A percentile compares a stretch with the other conserved stretches of the same genome.
These are phyloP conservation scores for Ditula angustiorana DNA, from an alignment of 2,888 invertebrate genomes.

Conservation along the genomic window DNA sequence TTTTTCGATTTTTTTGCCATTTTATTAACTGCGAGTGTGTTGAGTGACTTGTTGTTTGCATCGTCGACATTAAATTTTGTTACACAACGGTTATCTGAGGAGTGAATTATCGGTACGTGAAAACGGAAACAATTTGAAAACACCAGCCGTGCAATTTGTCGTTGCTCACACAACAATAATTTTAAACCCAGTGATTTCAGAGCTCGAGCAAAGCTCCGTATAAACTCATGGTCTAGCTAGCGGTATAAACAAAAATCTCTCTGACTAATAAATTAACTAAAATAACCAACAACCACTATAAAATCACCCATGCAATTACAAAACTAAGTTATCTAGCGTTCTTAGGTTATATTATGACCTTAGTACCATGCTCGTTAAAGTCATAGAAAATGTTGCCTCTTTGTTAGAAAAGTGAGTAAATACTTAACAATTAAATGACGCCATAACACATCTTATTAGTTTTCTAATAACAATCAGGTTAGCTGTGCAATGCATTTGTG, in stretches of 20 bases:
- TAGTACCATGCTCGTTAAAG: slow-evolving; percentile 25
- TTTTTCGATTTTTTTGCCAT: neutral
- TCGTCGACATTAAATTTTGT: too few relatives aligned
- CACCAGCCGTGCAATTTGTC: neutral
- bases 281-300: slow-evolving; percentile 64
- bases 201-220: slow-evolving; percentile 48
- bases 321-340: slow-evolving; percentile 76
- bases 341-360: slow-evolving; percentile 52
- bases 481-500: neutral
- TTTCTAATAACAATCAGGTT: neutral
- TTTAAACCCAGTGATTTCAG: neutral
- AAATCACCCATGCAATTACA: slow-evolving; percentile 66
- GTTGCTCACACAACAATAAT: neutral
- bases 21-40: neutral
- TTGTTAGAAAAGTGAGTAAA: slow-evolving; percentile 15
- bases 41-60: neutral
- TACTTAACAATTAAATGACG: slow-evolving; percentile 1
- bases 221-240: slow-evolving; percentile 39
- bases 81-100: neutral
- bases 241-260: slow-evolving; percentile 53
- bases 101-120: neutral
- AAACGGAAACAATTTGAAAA: neutral
- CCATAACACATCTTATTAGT: neutral
- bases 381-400: slow-evolving; percentile 38
- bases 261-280: slow-evolving; percentile 69